A percentile compares a stretch with the other conserved stretches of the same genome.
These are phyloP conservation scores for Chromis chromis DNA, from an alignment of 2,797 vertebrate genomes.

Conservation along the genomic window DNA sequence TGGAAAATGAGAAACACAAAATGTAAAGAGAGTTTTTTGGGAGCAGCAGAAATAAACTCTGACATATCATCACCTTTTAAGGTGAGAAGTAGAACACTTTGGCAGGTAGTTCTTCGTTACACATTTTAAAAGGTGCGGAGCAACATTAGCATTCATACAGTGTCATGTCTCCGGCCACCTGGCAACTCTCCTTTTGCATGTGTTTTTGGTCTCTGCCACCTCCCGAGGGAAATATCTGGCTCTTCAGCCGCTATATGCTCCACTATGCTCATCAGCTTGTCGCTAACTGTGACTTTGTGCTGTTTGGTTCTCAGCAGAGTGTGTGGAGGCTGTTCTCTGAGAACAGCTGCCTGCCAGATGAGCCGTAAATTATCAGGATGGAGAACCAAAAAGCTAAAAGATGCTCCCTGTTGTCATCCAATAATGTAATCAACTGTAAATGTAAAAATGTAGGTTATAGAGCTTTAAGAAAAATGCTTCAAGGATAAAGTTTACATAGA, in stretches of 20 bases:
- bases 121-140: not conserved
- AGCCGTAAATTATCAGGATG: not conserved
- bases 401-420: not conserved
- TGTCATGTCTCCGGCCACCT: not conserved
- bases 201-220: conserved; percentile 11
- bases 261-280: conserved; percentile 4
- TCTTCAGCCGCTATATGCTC: conserved; percentile 17
- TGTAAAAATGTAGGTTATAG: not conserved
- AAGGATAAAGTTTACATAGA: not conserved
- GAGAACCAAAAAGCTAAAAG: conserved; percentile 3
- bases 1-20: not conserved
- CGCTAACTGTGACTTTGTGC: conserved; percentile 8
- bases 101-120: not conserved
- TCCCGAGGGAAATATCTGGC: conserved; percentile 21
- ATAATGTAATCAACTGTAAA: not conserved
- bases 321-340: not conserved
- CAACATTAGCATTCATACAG: conserved; percentile 14
- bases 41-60: not conserved
- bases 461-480: not conserved
- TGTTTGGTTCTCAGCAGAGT: not conserved
- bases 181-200: conserved; percentile 1
- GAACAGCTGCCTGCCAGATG: not conserved
- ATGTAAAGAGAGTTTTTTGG: not conserved
- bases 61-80: not conserved
- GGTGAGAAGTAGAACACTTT: not conserved